Conservation (phyloP, 37 sponge, comb jelly and placozoan species). For the Tethya wilhelma region DNA sequence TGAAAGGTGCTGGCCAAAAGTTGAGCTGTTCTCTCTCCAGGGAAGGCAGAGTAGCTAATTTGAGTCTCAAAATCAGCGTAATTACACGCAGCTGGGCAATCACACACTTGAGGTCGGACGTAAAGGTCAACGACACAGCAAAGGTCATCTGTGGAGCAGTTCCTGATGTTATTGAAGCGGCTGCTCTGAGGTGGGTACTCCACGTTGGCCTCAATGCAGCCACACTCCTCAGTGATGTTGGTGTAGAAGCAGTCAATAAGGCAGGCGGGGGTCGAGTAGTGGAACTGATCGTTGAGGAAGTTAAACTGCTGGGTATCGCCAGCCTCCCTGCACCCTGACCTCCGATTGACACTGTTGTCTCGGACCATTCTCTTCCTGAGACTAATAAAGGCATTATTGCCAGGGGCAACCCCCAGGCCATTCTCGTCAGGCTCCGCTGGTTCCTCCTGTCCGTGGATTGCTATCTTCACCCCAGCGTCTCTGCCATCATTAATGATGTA, state of each 20-base stretch:
- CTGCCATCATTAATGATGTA: background rate
- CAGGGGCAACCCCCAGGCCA: conserved; percentile 8
- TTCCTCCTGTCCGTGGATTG: conserved; percentile 11
- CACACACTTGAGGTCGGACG: background rate
- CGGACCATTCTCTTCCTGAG: background rate
- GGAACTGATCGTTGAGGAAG: background rate
- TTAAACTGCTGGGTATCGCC: background rate
- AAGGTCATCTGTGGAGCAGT: conserved; percentile 1
- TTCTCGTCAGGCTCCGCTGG: conserved; percentile 3
- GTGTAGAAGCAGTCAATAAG: background rate
- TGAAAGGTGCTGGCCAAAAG: background rate
- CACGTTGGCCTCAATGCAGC: background rate
- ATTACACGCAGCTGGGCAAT: background rate
- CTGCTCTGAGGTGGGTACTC: background rate
- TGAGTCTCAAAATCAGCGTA: background rate
- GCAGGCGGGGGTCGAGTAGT: conserved; percentile 23
- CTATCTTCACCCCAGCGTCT: conserved; percentile 16
- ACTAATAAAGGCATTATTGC: background rate
- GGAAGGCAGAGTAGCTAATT: conserved; percentile 8
- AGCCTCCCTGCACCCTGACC: background rate
- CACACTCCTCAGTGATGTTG: background rate
- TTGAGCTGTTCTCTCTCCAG: background rate
- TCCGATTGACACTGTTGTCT: background rate
- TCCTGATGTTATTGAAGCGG: background rate
- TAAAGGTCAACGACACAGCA: background rate